These are phyloP conservation scores for Paramuricea clavata DNA, from an alignment of 92 coral and sea anemone species.

Conservation along the genomic window DNA sequence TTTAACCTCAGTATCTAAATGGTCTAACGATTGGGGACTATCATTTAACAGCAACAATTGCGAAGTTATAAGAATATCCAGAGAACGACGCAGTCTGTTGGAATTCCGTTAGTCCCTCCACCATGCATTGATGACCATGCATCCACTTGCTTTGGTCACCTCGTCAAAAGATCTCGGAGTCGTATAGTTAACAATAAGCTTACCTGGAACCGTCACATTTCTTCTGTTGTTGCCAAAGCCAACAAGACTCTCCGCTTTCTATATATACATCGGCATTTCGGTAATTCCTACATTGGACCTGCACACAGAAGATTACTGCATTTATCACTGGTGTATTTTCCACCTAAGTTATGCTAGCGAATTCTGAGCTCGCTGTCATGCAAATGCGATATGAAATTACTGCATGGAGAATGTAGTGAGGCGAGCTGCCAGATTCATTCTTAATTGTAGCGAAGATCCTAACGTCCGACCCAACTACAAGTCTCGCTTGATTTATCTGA, in stretches of 20 bases:
- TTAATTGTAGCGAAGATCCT: constrained; percentile 26
- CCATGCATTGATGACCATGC: constrained; percentile 29
- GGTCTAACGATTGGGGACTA: constrained; percentile 33
- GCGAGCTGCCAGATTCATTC: constrained; percentile 47
- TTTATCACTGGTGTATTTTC: no score
- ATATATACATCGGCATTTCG: no score
- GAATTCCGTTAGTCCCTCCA: constrained; percentile 49
- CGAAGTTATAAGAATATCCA: constrained; percentile 35
- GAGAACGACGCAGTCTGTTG: constrained; percentile 46
- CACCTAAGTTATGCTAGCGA: no score
- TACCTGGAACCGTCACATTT: constrained; percentile 52
- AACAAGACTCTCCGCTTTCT: constrained; percentile 49
- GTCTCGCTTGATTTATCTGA: constrained; percentile 43
- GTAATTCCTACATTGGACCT: no score
- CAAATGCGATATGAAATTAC: background rate
- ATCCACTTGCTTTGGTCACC: constrained; percentile 46
- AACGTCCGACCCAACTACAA: constrained; percentile 38
- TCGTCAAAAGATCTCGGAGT: constrained; percentile 62
- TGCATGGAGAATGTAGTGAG: constrained; percentile 51
- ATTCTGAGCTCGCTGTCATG: no score
- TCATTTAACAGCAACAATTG: constrained; percentile 49
- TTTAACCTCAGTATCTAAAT: constrained; percentile 14
- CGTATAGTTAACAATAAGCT: constrained; percentile 41
- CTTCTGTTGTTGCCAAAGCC: constrained; percentile 57
- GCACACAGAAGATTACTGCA: no score